Conservation (phyloP, 2,113 vertebrate genomes). For the Cottus gobio region DNA sequence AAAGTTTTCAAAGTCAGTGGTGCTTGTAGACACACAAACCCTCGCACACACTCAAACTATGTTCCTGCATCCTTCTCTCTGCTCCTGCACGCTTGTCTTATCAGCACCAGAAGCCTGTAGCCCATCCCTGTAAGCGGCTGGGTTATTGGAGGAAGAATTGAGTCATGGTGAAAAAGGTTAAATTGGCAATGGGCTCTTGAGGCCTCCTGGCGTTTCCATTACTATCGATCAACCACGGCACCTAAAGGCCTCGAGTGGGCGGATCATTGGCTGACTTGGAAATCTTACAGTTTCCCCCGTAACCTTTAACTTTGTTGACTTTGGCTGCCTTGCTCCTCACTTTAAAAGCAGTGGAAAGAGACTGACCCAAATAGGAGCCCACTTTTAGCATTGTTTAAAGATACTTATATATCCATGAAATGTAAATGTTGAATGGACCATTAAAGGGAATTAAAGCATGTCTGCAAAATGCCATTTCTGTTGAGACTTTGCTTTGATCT, state of each 20-base stretch:
- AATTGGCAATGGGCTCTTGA: constrained; percentile 66
- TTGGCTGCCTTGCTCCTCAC: constrained; percentile 10
- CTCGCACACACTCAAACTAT: neutral
- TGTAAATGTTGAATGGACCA: neutral
- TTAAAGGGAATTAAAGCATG: neutral
- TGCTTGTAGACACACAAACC: constrained; percentile 22
- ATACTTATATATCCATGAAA: neutral
- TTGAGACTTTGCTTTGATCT: constrained; percentile 13
- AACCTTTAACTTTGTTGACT: constrained; percentile 45
- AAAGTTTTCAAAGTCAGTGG: constrained; percentile 39
- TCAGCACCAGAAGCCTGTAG: constrained; percentile 52
- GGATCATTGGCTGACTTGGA: constrained; percentile 29
- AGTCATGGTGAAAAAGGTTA: constrained; percentile 65
- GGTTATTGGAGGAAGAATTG: constrained; percentile 69
- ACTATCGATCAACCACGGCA: constrained; percentile 69
- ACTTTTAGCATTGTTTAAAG: constrained; percentile 13
- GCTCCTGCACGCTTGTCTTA: constrained; percentile 45
- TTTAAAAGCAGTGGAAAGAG: constrained; percentile 32
- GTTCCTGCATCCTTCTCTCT: constrained; percentile 29
- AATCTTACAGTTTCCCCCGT: constrained; percentile 24
- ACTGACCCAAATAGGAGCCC: constrained; percentile 28
- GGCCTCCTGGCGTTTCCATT: constrained; percentile 63
- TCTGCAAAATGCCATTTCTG: constrained; percentile 4
- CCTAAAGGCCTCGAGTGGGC: constrained; percentile 58
- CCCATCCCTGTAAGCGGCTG: constrained; percentile 54